Conservation (phyloP, 2,888 invertebrate genomes). For the Byasa hedistus region DNA sequence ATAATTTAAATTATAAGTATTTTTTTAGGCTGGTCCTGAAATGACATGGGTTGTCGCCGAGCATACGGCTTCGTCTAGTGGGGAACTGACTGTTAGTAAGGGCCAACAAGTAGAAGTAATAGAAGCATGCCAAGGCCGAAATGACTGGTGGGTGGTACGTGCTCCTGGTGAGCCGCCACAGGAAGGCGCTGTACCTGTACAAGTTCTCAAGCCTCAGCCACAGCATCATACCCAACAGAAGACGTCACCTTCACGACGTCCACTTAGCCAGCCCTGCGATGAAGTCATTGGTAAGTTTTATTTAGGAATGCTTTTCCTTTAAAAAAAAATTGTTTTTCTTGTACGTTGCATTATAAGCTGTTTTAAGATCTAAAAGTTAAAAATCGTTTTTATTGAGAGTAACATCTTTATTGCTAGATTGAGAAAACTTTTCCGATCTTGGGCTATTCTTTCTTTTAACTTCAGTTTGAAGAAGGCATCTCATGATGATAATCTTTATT, state of each 20-base stretch:
- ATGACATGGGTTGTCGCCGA: slow-evolving; percentile 96
- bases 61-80: slow-evolving; percentile 86
- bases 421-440: too few relatives aligned
- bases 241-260: slow-evolving; percentile 68
- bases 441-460: too few relatives aligned
- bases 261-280: slow-evolving; percentile 66
- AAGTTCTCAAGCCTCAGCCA: slow-evolving; percentile 82
- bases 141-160: slow-evolving; percentile 86
- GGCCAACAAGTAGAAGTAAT: slow-evolving; percentile 97
- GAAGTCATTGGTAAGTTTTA: slow-evolving; percentile 73
- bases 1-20: slow-evolving; percentile 6
- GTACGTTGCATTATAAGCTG: background rate
- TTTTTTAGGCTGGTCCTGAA: slow-evolving; percentile 87
- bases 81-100: slow-evolving; percentile 91
- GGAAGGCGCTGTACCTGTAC: slow-evolving; percentile 90
- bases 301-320: background rate
- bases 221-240: slow-evolving; percentile 56
- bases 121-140: slow-evolving; percentile 84
- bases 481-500: too few relatives aligned
- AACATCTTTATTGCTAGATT: too few relatives aligned
- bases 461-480: too few relatives aligned
- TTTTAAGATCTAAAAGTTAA: too few relatives aligned
- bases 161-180: slow-evolving; percentile 81
- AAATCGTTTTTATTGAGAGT: too few relatives aligned
- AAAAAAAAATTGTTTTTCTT: background rate